Evolutionary conservation across 92 coral and sea anemone species (phyloP), one percentile per base, ranked within the genome.

Genomic region (Metridium senile): DNA sequence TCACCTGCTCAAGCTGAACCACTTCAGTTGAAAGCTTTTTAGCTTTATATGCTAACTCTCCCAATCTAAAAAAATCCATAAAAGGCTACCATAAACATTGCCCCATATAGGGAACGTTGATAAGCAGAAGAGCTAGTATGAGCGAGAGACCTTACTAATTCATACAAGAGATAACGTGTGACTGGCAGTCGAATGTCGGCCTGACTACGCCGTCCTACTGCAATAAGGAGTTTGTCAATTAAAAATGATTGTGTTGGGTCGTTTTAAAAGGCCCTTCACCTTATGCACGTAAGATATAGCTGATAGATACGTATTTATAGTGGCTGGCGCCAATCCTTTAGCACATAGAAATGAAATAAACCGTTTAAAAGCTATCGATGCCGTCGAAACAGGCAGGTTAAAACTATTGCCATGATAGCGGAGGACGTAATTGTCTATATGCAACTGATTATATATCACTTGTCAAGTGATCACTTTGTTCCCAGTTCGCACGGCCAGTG

Each of bases 31-130:
- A 20, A 25, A 23, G 1, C 74, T 33, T 18, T 47, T 47, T 74
- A 59, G 22, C 33, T 76, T 76, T 46, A 59, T 64, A 65, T n/a
- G 81, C 32, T 20, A 76, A 30, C 64, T 76, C 73, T 9, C 74
- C 81, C 31, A 64, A 43, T 47, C 64, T n/a, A 1, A 66, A 39
- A 81, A 71, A 81, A 81, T 39, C 77, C 84, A 33, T 79, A 79
- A 79, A 70, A 79, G 28, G 77, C 84, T 32, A 28, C 57, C 77
- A 58, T 35, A 39, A 79, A 45, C 77, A 79, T 79, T 26, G 77
- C 54, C 77, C 17, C 59, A 30, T 29, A 79, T 29, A 70, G 84
- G 35, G 84, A 34, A 34, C 77, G 84, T 58, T 58, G 77, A 79
- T 56, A 79, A 19, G 77, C 84, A 1, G 84, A 56, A 27, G 84